Base-by-base conservation (phyloP, 1,140 invertebrate genomes). In the Maniola jurtina region DNA sequence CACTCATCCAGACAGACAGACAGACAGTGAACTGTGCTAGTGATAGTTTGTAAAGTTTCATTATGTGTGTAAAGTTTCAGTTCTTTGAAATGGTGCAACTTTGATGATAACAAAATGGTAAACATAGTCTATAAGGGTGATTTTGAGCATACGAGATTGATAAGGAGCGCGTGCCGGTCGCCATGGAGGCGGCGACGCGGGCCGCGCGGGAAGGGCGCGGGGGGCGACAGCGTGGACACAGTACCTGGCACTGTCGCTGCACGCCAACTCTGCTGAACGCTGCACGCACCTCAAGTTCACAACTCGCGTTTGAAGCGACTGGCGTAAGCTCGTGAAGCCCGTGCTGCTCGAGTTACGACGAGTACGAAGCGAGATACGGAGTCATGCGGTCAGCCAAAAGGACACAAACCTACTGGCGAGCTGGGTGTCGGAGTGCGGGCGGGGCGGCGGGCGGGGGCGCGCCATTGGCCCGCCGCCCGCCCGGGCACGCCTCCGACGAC, bases 361-460 rank as follows among this genome's bases (percentile, higher is more conserved):
- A 88, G 85, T 85, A 86, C 88, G 86, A 91, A 92, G 91, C 91
- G 82, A 90, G 76, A 91, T 89, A 89, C 89, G 89, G 86, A 92
- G 91, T 90, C 89, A 91, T 91, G 91, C 91, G 91, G 91, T 91
- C 91, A 91, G 89, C 91, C 89, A 89, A 90, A 90, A 89, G 89
- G 89, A 91, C 89, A 87, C 88, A 90, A 91, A 92, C 90, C 90
- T 92, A 92, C 90, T 92, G 90, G 84, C 82, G 77, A 76, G 79
- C 82, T 81, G 81, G 81, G 83, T 84, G 84, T 79, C 67, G 75
- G 75, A 68, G 75, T 70, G 79, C 70, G 75, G 80, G 74, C 79
- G 81, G 83, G 79, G 80, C 77, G 82, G 79, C 79, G 82, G 83
- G 83, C 76, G 84, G 81, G 77, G 80, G 61, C 83, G 76, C 85